Conservation (phyloP, 37 sponge, comb jelly and placozoan genomes). For the Dysidea cf. avara region DNA sequence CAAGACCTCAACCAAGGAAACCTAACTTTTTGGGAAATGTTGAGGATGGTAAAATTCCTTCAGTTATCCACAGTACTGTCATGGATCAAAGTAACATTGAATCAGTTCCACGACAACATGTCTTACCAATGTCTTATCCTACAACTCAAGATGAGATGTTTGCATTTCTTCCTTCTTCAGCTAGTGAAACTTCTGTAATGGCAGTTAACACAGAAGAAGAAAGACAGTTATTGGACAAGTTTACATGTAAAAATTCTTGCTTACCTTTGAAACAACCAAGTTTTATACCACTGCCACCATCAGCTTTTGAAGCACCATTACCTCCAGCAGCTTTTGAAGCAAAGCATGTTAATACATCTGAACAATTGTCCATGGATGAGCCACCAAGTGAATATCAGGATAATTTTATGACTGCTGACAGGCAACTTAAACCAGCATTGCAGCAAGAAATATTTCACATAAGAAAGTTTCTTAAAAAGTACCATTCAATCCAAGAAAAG, state of each 20-base stretch:
- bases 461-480: slow-evolving; percentile 19
- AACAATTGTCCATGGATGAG: too few relatives aligned
- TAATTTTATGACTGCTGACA: too few relatives aligned
- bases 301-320: neutral
- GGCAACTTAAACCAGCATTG: neutral
- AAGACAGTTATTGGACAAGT: too few relatives aligned
- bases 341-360: too few relatives aligned
- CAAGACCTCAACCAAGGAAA: slow-evolving; percentile 39
- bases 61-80: too few relatives aligned
- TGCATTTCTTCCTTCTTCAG: slow-evolving; percentile 21
- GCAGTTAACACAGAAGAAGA: neutral
- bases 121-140: too few relatives aligned
- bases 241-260: too few relatives aligned
- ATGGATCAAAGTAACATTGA: too few relatives aligned
- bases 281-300: neutral
- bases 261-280: too few relatives aligned
- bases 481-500: slow-evolving; percentile 14
- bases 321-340: neutral
- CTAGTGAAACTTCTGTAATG: neutral
- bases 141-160: neutral
- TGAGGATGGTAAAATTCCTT: too few relatives aligned
- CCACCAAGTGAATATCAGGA: too few relatives aligned
- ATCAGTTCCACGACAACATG: too few relatives aligned
- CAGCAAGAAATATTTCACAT: slow-evolving; percentile 16
- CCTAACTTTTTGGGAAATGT: neutral